Conservation (phyloP, 2,113 vertebrate genomes). For the Pachyramphus minor region DNA sequence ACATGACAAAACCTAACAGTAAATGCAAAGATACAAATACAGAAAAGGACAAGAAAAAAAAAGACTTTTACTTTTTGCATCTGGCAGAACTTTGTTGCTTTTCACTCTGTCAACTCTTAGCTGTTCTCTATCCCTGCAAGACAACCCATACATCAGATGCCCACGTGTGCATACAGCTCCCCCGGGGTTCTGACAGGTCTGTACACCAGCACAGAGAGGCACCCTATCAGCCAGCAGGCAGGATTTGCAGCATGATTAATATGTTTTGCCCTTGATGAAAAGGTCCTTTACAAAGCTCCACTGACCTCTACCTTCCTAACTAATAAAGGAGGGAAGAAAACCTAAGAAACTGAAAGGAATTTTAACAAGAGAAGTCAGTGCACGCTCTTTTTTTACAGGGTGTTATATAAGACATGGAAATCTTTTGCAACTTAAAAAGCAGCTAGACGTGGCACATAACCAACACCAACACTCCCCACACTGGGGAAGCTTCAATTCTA, state of each 20-base stretch:
- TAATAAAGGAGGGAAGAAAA: neutral
- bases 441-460: conserved; percentile 18
- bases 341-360: neutral
- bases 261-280: neutral
- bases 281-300: neutral
- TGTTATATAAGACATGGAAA: conserved; percentile 30
- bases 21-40: neutral
- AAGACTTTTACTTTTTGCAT: neutral
- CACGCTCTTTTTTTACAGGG: conserved; percentile 13
- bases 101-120: neutral
- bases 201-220: neutral
- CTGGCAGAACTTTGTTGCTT: neutral
- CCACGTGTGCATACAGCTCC: neutral
- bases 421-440: conserved; percentile 21
- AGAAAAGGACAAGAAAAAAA: neutral
- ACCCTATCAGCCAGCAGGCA: neutral
- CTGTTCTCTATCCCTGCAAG: neutral
- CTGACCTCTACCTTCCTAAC: neutral
- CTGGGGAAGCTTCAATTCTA: neutral
- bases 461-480: conserved; percentile 15
- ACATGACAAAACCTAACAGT: neutral
- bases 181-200: neutral
- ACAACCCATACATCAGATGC: neutral
- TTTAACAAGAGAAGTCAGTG: conserved; percentile 32
- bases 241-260: neutral